Evolutionary conservation across 2,113 vertebrate genomes (phyloP), one percentile per base, ranked within the genome.

Genomic region (Dicrurus megarhynchus): DNA sequence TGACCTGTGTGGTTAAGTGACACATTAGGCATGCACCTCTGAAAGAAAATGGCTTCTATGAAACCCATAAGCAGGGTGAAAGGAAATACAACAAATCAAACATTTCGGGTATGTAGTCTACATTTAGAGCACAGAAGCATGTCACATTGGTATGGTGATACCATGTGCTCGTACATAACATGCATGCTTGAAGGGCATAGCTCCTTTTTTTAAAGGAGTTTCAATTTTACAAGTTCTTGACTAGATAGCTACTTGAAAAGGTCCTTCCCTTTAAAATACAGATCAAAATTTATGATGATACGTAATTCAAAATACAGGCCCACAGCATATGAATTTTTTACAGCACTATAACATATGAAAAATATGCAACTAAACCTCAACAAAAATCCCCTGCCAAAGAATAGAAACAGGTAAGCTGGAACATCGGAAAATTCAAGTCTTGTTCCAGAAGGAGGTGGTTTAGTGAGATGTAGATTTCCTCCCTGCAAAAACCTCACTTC

Each of bases 1-100:
- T 99, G 99, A 61, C 98, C 99, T 99, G 84, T 53, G 33, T 1
- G 41, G 52, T 27, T 30, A 78, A 60, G 53, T 13, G 24, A 83
- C 27, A 79, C 3, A 18, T 21, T 60, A 44, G 28, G 47, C 24
- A 56, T 1, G 3, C 10, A 56, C 3, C 24, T 84, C 42, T 37
- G 56, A 32, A 56, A 77, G 41, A 61, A 94, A 88, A 70, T 16
- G 28, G 30, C 15, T 75, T 46, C 64, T 60, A 6, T 44, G 64
- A 74, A 60, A 26, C 12, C 10, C 55, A 27, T 13, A 56, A 57
- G 28, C 13, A 64, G 42, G 5, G 3, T 32, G 75, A 87, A 73
- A 85, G 21, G 10, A 47, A 80, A 79, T 8, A 19, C 0, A 64
- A 53, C 8, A 83, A 78, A 73, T 41, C 47, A 39, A 76, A 57